These are phyloP conservation scores for Cinara cedri DNA, from an alignment of 2,888 invertebrate genomes.

Conservation along the genomic window DNA sequence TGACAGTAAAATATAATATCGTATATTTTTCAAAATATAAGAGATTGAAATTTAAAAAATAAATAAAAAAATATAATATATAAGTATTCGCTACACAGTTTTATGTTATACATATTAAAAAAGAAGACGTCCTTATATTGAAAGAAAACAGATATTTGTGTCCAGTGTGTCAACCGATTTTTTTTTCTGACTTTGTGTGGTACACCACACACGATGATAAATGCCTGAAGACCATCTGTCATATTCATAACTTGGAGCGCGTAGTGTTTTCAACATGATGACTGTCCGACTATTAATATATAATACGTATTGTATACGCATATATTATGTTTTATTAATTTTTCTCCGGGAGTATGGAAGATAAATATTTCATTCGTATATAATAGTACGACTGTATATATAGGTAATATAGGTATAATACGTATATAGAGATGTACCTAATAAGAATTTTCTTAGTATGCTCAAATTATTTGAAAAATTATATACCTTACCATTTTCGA, in stretches of 20 bases:
- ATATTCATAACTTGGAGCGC: constrained; percentile 17
- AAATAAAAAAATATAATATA: too few relatives aligned
- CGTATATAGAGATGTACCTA: too few relatives aligned
- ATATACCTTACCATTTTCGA: too few relatives aligned
- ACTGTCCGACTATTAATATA: not conserved
- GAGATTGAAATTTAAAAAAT: not conserved
- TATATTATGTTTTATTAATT: too few relatives aligned
- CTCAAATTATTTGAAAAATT: not conserved
- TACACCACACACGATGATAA: constrained; percentile 27
- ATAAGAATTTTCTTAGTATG: not conserved
- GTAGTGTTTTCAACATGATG: not conserved
- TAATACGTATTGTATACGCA: too few relatives aligned
- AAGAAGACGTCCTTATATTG: constrained; percentile 11
- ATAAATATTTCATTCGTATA: constrained; percentile 14
- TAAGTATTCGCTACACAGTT: not conserved
- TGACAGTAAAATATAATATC: constrained; percentile 18
- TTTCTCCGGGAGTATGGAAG: not conserved
- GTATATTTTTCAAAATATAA: constrained; percentile 1
- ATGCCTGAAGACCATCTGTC: constrained; percentile 21
- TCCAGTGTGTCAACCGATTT: not conserved
- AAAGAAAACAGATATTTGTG: constrained; percentile 28
- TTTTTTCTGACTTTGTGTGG: not conserved
- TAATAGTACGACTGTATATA: not conserved
- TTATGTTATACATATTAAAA: constrained; percentile 7
- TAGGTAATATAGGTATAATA: too few relatives aligned